A percentile compares a stretch with the other conserved stretches of the same genome.
Conservation (phyloP, 2,113 vertebrate species). For the Microcebus griseorufus region DNA sequence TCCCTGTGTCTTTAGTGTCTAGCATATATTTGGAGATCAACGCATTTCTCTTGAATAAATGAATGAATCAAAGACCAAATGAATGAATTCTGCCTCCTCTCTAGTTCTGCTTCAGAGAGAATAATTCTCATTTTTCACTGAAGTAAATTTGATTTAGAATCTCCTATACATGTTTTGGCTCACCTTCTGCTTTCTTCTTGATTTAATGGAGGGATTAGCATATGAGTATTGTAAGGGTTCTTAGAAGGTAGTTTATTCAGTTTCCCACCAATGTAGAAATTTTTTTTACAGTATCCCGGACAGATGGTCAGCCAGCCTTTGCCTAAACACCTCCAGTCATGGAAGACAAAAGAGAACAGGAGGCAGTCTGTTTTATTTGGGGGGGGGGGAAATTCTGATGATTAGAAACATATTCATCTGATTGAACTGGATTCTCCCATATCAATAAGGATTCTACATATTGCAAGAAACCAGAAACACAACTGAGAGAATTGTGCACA, state of each 20-base stretch:
- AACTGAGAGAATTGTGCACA: neutral
- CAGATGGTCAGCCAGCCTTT: slow-evolving; percentile 8
- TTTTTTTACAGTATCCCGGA: neutral
- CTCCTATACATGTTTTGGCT: neutral
- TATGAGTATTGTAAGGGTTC: neutral
- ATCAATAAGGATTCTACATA: neutral
- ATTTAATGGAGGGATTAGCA: neutral
- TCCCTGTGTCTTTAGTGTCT: neutral
- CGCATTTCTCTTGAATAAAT: neutral
- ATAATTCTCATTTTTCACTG: neutral
- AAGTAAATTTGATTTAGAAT: neutral
- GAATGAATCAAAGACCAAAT: neutral
- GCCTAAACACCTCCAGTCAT: neutral
- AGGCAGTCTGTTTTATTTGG: neutral
- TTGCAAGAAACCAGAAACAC: neutral
- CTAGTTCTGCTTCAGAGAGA: neutral
- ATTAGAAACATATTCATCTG: slow-evolving; percentile 23
- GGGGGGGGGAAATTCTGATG: neutral
- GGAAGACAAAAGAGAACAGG: neutral
- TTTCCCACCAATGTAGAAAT: neutral
- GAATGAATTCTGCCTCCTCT: neutral
- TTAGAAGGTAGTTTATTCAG: slow-evolving; percentile 5
- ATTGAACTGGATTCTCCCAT: neutral
- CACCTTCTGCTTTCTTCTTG: neutral
- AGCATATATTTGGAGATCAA: neutral